Conservation (phyloP, 2,888 invertebrate species). For the Orthonychiurus folsomi region DNA sequence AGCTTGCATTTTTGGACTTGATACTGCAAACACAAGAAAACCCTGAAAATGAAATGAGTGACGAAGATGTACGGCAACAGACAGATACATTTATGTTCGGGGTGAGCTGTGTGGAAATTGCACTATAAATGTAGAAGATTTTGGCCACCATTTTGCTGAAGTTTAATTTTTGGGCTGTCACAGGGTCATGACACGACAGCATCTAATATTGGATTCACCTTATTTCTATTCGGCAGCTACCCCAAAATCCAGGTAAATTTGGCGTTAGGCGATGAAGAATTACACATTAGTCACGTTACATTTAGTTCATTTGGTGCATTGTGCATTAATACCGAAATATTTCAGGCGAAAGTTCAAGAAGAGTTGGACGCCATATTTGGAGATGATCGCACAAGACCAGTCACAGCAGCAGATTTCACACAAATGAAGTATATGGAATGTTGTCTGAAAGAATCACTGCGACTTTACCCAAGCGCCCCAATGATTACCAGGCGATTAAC, state of each 20-base stretch:
- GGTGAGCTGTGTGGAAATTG: conserved; percentile 1
- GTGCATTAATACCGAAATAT: background rate
- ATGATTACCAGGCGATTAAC: conserved; percentile 42
- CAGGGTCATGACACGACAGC: conserved; percentile 18
- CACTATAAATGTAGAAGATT: background rate
- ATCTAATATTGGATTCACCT: conserved; percentile 9
- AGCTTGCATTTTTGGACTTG: conserved; percentile 44
- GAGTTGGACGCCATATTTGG: conserved; percentile 48
- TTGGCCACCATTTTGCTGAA: too few relatives aligned
- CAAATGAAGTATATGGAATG: conserved; percentile 44
- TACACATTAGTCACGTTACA: background rate
- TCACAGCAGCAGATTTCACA: conserved; percentile 46
- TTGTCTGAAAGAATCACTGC: conserved; percentile 45
- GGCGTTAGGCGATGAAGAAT: background rate
- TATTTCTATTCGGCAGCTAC: conserved; percentile 12
- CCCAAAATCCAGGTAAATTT: conserved; percentile 24
- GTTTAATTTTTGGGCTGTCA: too few relatives aligned
- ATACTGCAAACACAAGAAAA: conserved; percentile 48
- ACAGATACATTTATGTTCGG: conserved; percentile 44
- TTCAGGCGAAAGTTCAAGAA: conserved; percentile 44
- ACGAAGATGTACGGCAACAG: conserved; percentile 44
- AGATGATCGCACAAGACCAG: conserved; percentile 43
- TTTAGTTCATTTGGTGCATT: background rate
- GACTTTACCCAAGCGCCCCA: conserved; percentile 45
- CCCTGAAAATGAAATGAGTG: conserved; percentile 40